Base-by-base conservation (phyloP, 1,140 invertebrate species). In the Drosophila ficusphila region DNA sequence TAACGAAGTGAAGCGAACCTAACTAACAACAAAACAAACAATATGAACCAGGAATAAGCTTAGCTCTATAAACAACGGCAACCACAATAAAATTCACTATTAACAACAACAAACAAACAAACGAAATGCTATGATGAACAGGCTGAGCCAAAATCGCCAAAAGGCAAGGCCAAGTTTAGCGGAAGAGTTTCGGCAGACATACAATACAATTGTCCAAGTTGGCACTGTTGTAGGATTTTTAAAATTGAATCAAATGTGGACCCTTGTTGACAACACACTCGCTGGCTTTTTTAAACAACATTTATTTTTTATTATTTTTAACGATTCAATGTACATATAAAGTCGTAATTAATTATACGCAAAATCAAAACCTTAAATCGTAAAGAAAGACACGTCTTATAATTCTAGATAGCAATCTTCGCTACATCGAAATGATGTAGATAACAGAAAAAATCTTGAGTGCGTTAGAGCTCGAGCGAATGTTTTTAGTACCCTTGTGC, bases 241-340 rank as follows among this genome's bases (percentile, higher is more conserved):
- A 47, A 39, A 33, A 38, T 48, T 25, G 31, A 68, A 58, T 21
- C 41, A 14, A 36, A 51, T 41, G 27, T n/a, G 21, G 72, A 60
- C 27, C 65, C 51, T 72, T 79, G 71, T 46, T 31, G 72, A 62
- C 33, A 34, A 54, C 51, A 54, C 51, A 72, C 46, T 54, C 27
- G 42, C 41, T 69, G 75, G 65, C 64, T 54, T 39, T 36, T 56
- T 44, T 52, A 33, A 21, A 25, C 6, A 41, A 36, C 64, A 25
- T 41, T 54, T 62, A 49, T 31, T 58, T 71, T 65, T 77, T 60
- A 52, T 64, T 79, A 51, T 71, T 51, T 78, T 70, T 72, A 78
- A 78, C 52, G 36, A 53, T 76, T 81, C 54, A 58, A 67, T 82
- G 74, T 81, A 81, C 52, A 79, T 72, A 73, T 73, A 67, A 77